phyloP scores from a whole-genome alignment of 2,113 vertebrate species.

The Glareola pratincola region DNA sequence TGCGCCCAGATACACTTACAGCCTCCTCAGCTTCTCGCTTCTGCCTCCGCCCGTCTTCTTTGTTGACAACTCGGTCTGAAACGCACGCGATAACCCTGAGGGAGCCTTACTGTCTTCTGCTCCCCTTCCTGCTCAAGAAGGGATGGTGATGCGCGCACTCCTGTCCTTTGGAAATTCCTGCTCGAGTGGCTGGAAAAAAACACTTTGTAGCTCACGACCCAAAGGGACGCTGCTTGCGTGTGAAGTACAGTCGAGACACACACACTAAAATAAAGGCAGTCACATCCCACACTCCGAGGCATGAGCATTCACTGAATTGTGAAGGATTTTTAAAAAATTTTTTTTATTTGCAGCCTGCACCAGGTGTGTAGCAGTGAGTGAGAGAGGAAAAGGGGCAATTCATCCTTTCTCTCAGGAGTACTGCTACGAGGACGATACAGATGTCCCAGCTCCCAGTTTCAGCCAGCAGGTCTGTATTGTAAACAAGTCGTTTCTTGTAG shows the following conservation, averaged over 20 bases:
- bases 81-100: background rate
- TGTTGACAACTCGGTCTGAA: background rate
- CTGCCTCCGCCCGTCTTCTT: background rate
- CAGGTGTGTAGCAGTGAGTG: background rate
- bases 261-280: background rate
- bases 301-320: background rate
- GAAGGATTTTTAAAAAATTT: background rate
- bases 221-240: background rate
- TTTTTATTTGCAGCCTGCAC: background rate
- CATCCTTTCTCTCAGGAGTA: background rate
- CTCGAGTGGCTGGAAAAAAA: background rate
- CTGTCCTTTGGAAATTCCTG: background rate
- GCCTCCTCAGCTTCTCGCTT: background rate
- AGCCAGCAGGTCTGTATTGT: background rate
- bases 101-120: background rate
- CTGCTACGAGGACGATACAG: background rate
- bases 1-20: background rate
- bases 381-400: background rate
- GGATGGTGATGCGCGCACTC: accelerated
- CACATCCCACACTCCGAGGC: background rate
- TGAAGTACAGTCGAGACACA: background rate
- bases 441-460: background rate
- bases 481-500: background rate
- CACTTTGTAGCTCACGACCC: background rate
- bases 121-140: background rate